Evolutionary conservation across 2,888 invertebrate genomes (phyloP), one percentile per base, ranked within the genome.

Genomic region (Ypsolopha scabrella): DNA sequence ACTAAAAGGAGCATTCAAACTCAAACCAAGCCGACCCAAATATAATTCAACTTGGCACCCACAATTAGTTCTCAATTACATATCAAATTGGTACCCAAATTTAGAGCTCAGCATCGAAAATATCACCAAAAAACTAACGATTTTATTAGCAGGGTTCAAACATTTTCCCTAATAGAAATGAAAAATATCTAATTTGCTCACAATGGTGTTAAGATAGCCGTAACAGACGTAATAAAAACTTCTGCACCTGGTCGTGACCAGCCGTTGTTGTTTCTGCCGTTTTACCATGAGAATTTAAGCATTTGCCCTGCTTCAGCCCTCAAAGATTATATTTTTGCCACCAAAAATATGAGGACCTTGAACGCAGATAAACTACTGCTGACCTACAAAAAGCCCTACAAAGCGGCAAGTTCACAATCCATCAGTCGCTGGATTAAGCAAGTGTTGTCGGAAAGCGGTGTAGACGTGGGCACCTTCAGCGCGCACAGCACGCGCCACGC

Each of bases 401-500:
- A 36, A 11, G 6, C 34, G 9, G 46, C 46, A 4, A 9, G 35
- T 3, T n/a, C 46, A 3, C 41, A 41, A 36, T 41, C 52, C 24
- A 44, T 52, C n/a, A 50, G 49, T 14, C 41, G 49, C 4, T 52
- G 52, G 49, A 45, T 52, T 4, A 49, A 49, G 24, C 10, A 38
- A 44, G 39, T 45, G 38, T 14, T 52, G 39, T 10, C n/a, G 24
- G 50, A 45, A n/a, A 52, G 52, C 35, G 52, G 52, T 6, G 44
- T 52, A 7, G 49, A 52, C 37, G 45, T 45, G n/a, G 38, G 14
- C 24, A 45, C 10, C n/a, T 52, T 49, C 45, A 10, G 49, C 10
- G 47, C 53, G 6, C 53, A 51, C 48, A 51, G 51, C 45, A 47
- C 53, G 13, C 37, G 48, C n/a, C 48, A 51, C 34, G 50, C 46